Base-by-base conservation (phyloP, 2,797 vertebrate genomes). In the Sorex maritimensis region DNA sequence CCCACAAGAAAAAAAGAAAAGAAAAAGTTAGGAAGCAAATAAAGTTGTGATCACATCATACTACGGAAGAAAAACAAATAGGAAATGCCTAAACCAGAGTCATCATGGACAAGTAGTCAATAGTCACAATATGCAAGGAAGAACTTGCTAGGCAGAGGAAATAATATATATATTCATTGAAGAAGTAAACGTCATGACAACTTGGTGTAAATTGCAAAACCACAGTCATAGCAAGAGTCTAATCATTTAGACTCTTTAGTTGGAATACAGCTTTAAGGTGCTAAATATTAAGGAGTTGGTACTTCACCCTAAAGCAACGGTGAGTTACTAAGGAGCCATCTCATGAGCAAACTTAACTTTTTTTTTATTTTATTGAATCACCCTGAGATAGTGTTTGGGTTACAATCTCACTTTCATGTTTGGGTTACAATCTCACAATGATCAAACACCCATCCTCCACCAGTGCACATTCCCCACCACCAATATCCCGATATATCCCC, bases 271-370 rank as follows among this genome's bases (percentile, higher is more conserved):
- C 80, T 61, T 14, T 34, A 71, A 44, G 41, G 41, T 77, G 46
- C 15, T 73, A 44, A 80, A 69, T 69, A 46, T 88, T 82, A 83
- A 75, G 19, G n/a, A 67, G 24, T 67, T 79, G 77, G 79, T 12
- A 82, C n/a, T 69, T 89, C 68, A 58, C 21, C 14, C 63, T 84
- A 52, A 74, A 91, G 61, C 49, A 69, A 21, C 21, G 6, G 24
- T 26, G 81, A 79, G 21, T 34, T 92, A 71, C 44, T 58, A 74
- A 86, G 75, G 44, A n/a, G 38, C 55, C 65, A 2, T 5, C 38
- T 75, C 21, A 52, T 41, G 46, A 79, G 68, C 61, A 75, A 49
- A 63, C 28, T 28, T 63, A 81, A 44, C 6, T 88, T 81, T 69
- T 86, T 34, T 34, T 34, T 34, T 34, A 34, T 34, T 34, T 34